Percentiles rank a stretch among this genome's conserved stretches.
Evolutionary conservation across 2,113 vertebrate genomes (phyloP).

Genomic region (Zapus hudsonius): DNA sequence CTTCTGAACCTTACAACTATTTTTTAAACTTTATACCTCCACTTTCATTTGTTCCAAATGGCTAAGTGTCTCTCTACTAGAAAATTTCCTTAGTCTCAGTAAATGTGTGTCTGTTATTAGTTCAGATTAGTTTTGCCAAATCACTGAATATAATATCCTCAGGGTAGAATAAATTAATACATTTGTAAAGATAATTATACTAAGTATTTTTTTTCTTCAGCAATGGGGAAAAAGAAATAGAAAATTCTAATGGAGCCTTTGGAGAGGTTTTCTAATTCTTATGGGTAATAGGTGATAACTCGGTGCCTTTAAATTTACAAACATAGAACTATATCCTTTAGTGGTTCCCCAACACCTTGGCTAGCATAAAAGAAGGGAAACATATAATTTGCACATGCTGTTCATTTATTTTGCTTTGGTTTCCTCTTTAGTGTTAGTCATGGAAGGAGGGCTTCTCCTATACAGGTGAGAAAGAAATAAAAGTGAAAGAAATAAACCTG

Average conservation of each 20-base stretch:
- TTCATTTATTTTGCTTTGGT: background rate
- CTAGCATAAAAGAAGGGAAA: background rate
- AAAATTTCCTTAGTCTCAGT: conserved; percentile 73
- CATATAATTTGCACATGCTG: no score
- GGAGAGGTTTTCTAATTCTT: conserved; percentile 52
- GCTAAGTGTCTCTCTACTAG: conserved; percentile 61
- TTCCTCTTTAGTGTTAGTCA: background rate
- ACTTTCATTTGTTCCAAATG: conserved; percentile 77
- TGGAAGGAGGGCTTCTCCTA: background rate
- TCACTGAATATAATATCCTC: conserved; percentile 69
- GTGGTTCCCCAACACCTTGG: background rate
- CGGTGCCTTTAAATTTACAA: background rate
- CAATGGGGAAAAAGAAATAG: conserved; percentile 26
- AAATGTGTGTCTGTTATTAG: conserved; percentile 64
- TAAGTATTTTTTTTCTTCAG: conserved; percentile 52
- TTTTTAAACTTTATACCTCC: conserved; percentile 59
- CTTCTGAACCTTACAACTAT: conserved; percentile 39
- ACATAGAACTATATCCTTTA: background rate
- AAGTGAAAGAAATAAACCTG: background rate
- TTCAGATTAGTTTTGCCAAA: conserved; percentile 71
- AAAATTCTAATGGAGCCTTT: conserved; percentile 30
- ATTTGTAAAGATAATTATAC: conserved; percentile 63
- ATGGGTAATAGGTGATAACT: conserved; percentile 12
- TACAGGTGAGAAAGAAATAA: background rate
- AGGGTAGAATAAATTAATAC: conserved; percentile 54